Percentiles rank a stretch among this genome's conserved stretches.
These are phyloP conservation scores for Drosophila longiperda DNA, from an alignment of 2,888 invertebrate genomes.

Conservation along the genomic window DNA sequence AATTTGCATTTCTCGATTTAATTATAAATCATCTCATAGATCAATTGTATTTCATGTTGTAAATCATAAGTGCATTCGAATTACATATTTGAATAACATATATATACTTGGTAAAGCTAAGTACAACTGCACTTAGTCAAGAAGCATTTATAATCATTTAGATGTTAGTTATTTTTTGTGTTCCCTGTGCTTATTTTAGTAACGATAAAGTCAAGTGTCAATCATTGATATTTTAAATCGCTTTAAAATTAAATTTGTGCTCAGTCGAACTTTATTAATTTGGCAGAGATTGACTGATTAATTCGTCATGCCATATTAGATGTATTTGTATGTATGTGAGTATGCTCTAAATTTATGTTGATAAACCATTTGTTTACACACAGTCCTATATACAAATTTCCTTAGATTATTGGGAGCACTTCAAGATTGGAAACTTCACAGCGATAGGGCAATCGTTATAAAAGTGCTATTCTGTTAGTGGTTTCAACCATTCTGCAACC, in stretches of 20 bases:
- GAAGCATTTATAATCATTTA: neutral
- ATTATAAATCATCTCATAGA: neutral
- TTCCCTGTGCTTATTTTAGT: neutral
- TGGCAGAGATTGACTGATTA: constrained; percentile 31
- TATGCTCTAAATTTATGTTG: neutral
- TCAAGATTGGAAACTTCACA: constrained; percentile 15
- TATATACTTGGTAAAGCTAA: neutral
- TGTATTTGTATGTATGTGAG: neutral
- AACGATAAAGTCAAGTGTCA: constrained; percentile 37
- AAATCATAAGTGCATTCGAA: neutral
- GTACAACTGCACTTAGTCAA: neutral
- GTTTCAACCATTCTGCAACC: constrained; percentile 16
- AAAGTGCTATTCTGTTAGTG: constrained; percentile 11
- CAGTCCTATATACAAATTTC: neutral
- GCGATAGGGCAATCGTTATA: constrained; percentile 36
- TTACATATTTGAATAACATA: neutral
- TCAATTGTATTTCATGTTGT: neutral
- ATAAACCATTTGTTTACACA: constrained; percentile 20
- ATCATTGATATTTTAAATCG: constrained; percentile 28
- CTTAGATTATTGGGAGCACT: constrained; percentile 20
- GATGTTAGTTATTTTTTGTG: neutral
- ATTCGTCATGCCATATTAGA: neutral
- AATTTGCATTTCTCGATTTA: neutral
- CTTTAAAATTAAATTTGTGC: constrained; percentile 24
- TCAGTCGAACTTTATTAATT: constrained; percentile 15